Base-by-base conservation (phyloP, 2,113 vertebrate genomes). In the Probosciger aterrimus region DNA sequence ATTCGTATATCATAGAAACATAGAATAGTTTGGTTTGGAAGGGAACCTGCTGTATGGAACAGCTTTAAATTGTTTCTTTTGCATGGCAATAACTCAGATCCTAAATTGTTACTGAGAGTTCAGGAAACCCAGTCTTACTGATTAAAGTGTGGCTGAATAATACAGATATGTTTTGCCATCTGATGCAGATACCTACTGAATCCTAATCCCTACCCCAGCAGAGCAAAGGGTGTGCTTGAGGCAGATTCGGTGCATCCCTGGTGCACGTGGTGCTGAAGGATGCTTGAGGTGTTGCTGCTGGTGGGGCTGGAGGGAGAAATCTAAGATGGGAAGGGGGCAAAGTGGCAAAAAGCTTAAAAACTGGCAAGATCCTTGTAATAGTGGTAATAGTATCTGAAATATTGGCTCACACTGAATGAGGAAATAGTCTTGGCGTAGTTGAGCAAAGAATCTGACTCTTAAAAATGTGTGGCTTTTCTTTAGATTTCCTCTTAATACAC, bases 391-490 rank as follows among this genome's bases (percentile, higher is more conserved):
- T 13, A 14, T 18, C 2, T 53, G 70, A 76, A 86, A 62, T 43
- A 62, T 4, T 82, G 50, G 39, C 82, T 88, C 52, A 20, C 2
- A 1, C 18, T 68, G 89, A 94, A 92, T 7, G 65, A 92, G 62
- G 91, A 95, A 77, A 59, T 77, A 64, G 64, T 82, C 87, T 78
- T 93, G 94, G 82, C 88, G 53, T 90, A 94, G 80, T 75, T 84
- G 68, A 69, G 69, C 2, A 1, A 63, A 69, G 87, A 84, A 24
- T 75, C 35, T 1, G 5, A 9, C 82, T 85, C 63, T 67, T 88
- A 71, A 92, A 95, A 95, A 75, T 63, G 44, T 74, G 86, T 92
- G 86, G 22, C 59, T 95, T 93, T 91, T 77, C 93, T 95, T 88
- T 89, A 95, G 83, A 62, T 97, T 96, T 86, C 65, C 70, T 70